Conservation (phyloP, 2,888 invertebrate species). For the Spicauda simplicius region DNA sequence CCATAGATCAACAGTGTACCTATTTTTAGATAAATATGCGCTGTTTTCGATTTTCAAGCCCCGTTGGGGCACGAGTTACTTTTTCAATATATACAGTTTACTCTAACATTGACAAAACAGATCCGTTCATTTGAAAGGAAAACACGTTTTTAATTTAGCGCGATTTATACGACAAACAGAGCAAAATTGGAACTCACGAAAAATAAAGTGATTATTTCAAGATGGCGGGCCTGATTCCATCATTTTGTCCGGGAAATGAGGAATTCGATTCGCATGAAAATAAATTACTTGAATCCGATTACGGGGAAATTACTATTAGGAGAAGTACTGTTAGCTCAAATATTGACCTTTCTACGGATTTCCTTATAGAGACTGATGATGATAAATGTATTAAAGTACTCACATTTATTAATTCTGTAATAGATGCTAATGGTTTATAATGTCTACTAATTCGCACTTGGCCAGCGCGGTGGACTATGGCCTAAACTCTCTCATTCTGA, state of each 20-base stretch:
- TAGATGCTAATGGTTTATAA: neutral
- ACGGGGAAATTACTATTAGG: slow-evolving; percentile 32
- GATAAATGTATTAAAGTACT: neutral
- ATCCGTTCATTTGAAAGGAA: slow-evolving; percentile 44
- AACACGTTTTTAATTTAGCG: slow-evolving; percentile 49
- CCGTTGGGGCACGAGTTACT: neutral
- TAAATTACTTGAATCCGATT: slow-evolving; percentile 53
- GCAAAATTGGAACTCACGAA: slow-evolving; percentile 43
- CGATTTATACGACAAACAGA: slow-evolving; percentile 51
- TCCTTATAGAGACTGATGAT: neutral
- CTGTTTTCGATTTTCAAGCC: no score
- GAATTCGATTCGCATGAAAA: slow-evolving; percentile 51
- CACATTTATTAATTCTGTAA: neutral
- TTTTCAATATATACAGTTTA: neutral
- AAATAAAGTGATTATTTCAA: slow-evolving; percentile 45
- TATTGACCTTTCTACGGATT: neutral
- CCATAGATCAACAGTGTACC: no score
- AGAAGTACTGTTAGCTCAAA: slow-evolving; percentile 12
- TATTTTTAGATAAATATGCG: no score
- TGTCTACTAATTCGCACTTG: no score
- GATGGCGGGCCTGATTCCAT: slow-evolving; percentile 35
- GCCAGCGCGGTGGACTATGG: no score
- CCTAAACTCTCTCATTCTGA: no score
- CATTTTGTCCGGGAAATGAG: slow-evolving; percentile 47
- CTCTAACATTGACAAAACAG: slow-evolving; percentile 37